Evolutionary conservation across 2,797 vertebrate species (phyloP).

Genomic region (Mastacembelus armatus): DNA sequence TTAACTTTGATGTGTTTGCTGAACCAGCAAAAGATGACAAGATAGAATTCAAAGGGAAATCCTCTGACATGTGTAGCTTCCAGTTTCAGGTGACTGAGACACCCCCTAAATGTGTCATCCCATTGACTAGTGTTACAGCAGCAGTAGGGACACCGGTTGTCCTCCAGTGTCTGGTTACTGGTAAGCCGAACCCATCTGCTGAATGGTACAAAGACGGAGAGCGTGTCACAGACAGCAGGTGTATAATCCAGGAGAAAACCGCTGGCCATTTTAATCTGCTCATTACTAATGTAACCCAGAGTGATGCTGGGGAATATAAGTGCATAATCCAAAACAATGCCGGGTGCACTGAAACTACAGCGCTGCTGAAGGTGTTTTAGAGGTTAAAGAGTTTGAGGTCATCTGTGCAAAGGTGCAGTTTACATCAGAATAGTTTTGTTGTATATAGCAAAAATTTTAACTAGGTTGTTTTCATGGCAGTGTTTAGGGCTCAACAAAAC

Average conservation of each 20-base stretch:
- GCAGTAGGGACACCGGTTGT: slow-evolving; percentile 87
- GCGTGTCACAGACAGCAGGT: slow-evolving; percentile 85
- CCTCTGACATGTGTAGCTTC: slow-evolving; percentile 90
- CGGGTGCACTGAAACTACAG: slow-evolving; percentile 87
- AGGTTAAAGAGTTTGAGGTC: background rate
- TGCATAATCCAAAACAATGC: slow-evolving; percentile 90
- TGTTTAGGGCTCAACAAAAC: no score
- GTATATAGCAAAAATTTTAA: background rate
- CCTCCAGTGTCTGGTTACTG: slow-evolving; percentile 92
- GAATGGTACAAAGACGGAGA: slow-evolving; percentile 91
- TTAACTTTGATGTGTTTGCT: slow-evolving; percentile 89
- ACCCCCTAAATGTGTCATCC: slow-evolving; percentile 89
- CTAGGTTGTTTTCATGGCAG: no score
- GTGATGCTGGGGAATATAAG: slow-evolving; percentile 92
- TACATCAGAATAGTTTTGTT: background rate
- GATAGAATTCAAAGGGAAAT: slow-evolving; percentile 90
- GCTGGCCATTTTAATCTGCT: slow-evolving; percentile 90
- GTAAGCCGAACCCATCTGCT: slow-evolving; percentile 88
- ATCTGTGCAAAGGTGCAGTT: slow-evolving; percentile 17
- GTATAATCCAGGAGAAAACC: slow-evolving; percentile 89
- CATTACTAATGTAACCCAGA: slow-evolving; percentile 86
- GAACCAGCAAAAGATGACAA: slow-evolving; percentile 87
- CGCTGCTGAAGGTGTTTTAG: slow-evolving; percentile 88
- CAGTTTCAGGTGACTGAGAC: slow-evolving; percentile 93
- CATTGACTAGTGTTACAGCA: slow-evolving; percentile 87